A percentile compares a stretch with the other conserved stretches of the same genome.
phyloP scores from a whole-genome alignment of 2,888 invertebrate genomes.

The Drosophila flavopinicola region DNA sequence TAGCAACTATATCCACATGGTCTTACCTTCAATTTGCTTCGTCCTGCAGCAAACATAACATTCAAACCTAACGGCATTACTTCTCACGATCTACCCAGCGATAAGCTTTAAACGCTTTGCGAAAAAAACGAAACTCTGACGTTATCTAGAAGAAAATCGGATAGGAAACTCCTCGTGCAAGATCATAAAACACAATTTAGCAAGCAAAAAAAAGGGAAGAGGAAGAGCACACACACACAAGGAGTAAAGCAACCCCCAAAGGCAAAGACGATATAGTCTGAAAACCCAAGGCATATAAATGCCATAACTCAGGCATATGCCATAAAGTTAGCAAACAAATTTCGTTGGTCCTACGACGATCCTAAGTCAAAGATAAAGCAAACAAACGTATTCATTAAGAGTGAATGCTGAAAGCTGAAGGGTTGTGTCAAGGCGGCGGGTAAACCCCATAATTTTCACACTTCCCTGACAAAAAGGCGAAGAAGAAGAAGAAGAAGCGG shows the following conservation, averaged over 20 bases:
- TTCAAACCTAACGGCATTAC: conserved; percentile 33
- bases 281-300: conserved; percentile 49
- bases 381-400: conserved; percentile 70
- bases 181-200: conserved; percentile 68
- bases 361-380: conserved; percentile 63
- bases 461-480: conserved; percentile 43
- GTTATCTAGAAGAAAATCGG: conserved; percentile 56
- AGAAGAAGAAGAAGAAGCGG: background rate
- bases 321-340: conserved; percentile 68
- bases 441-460: conserved; percentile 77
- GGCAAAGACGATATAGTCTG: conserved; percentile 19
- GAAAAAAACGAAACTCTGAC: conserved; percentile 48
- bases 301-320: conserved; percentile 72
- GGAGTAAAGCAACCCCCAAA: conserved; percentile 59
- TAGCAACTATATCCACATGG: background rate
- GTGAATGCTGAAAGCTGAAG: conserved; percentile 37
- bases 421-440: conserved; percentile 45
- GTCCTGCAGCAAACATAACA: background rate
- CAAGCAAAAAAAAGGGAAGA: conserved; percentile 47
- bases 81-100: conserved; percentile 69
- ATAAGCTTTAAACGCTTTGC: conserved; percentile 67
- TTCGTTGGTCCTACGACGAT: conserved; percentile 48
- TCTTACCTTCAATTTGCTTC: background rate
- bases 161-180: conserved; percentile 34
- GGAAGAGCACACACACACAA: conserved; percentile 15